Evolutionary conservation across 2,888 invertebrate species (phyloP).

Genomic region (Drosophila vallismaia): DNA sequence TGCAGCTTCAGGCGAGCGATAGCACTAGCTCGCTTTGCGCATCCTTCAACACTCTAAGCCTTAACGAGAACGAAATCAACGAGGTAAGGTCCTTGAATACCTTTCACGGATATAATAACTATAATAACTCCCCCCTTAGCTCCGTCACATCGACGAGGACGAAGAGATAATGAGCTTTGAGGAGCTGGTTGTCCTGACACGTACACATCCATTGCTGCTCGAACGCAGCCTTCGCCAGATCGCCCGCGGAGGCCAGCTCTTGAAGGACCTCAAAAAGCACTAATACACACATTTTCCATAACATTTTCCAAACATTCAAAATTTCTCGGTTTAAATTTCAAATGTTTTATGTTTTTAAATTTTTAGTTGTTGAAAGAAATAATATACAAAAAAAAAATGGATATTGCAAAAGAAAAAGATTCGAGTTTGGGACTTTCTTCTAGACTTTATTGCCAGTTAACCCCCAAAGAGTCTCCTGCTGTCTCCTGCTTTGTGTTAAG

Average conservation of each 20-base stretch:
- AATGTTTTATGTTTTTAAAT: too few relatives aligned
- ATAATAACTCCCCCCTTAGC: background rate
- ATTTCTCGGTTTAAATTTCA: too few relatives aligned
- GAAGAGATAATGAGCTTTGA: background rate
- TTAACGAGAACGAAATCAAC: background rate
- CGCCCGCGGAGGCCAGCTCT: background rate
- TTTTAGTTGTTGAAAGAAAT: too few relatives aligned
- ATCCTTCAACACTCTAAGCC: background rate
- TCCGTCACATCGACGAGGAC: background rate
- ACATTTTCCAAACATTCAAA: too few relatives aligned
- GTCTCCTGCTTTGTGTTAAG: conserved; percentile 14
- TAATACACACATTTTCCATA: too few relatives aligned
- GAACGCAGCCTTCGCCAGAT: background rate
- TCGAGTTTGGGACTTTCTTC: background rate
- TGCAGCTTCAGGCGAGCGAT: background rate
- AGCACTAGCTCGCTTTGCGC: background rate
- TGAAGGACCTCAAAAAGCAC: background rate
- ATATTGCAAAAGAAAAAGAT: too few relatives aligned
- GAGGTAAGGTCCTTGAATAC: background rate
- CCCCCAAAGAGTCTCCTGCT: too few relatives aligned
- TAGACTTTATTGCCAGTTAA: background rate
- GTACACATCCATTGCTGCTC: background rate
- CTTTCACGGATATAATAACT: too few relatives aligned
- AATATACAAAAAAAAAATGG: too few relatives aligned
- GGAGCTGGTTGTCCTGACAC: background rate